These are phyloP conservation scores for Melanophora roralis DNA, from an alignment of 2,888 invertebrate species.

Conservation along the genomic window DNA sequence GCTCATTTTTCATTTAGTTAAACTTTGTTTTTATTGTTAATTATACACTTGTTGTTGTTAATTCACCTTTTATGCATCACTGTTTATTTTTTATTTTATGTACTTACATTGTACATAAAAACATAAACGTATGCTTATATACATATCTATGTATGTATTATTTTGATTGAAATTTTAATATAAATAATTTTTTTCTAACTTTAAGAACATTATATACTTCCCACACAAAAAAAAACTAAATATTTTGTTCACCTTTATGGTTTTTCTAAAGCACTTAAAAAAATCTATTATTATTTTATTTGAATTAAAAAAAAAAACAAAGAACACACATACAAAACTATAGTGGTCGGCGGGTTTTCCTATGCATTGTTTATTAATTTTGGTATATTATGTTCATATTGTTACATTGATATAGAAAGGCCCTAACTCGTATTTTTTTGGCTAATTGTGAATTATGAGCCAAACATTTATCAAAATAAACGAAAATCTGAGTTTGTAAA, in stretches of 20 bases:
- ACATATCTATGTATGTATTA: too few species aligned
- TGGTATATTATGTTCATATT: too few species aligned
- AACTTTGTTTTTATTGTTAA: background rate
- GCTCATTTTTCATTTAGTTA: constrained; percentile 29
- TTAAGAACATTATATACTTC: constrained; percentile 5
- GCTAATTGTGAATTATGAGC: too few species aligned
- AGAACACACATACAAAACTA: constrained; percentile 19
- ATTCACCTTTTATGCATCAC: constrained; percentile 17
- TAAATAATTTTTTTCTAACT: background rate
- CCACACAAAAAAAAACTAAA: constrained; percentile 13
- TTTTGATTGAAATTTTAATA: background rate
- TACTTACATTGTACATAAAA: too few species aligned
- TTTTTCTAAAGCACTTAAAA: constrained; percentile 9
- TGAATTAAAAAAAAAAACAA: background rate
- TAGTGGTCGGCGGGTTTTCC: constrained; percentile 4
- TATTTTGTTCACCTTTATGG: constrained; percentile 9
- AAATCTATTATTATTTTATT: background rate
- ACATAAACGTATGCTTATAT: too few species aligned
- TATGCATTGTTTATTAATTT: constrained; percentile 7
- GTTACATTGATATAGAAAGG: too few species aligned
- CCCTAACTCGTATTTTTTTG: too few species aligned
- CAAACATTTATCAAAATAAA: too few species aligned
- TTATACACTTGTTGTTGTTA: too few species aligned
- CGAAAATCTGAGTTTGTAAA: too few species aligned
- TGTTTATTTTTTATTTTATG: background rate